Percentiles rank a stretch among this genome's conserved stretches.
Conservation (phyloP, 2,888 invertebrate species). For the Noctua pronuba region DNA sequence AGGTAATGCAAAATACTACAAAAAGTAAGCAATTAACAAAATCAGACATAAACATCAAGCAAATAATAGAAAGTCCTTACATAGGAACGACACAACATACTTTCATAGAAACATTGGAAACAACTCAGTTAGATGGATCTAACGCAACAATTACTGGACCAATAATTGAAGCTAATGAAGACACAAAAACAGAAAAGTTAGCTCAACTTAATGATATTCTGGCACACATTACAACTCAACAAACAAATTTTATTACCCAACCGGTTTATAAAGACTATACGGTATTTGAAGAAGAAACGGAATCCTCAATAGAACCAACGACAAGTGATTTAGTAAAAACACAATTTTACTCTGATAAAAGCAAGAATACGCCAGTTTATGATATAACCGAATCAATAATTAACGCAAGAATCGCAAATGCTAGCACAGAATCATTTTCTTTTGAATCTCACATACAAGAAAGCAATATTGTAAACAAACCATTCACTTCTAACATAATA, state of each 20-base stretch:
- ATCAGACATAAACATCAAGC: not conserved
- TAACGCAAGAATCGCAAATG: not conserved
- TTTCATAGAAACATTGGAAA: not conserved
- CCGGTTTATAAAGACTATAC: not conserved
- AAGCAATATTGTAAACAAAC: not conserved
- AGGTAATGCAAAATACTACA: not conserved
- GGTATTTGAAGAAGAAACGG: not conserved
- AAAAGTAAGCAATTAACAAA: not conserved
- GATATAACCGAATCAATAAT: not conserved
- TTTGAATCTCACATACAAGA: not conserved
- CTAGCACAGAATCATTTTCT: not conserved
- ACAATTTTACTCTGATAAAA: not conserved
- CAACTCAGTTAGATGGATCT: not conserved
- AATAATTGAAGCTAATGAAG: not conserved
- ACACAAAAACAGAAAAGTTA: not conserved
- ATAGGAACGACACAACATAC: not conserved
- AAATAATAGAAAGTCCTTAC: not conserved
- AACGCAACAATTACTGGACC: not conserved
- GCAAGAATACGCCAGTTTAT: not conserved
- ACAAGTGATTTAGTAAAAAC: not conserved
- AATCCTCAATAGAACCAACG: not conserved
- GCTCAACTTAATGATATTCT: not conserved
- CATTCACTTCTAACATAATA: not conserved
- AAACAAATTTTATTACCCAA: constrained; percentile 4
- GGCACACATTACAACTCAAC: not conserved